Evolutionary conservation across 2,888 invertebrate genomes (phyloP), one percentile per base, ranked within the genome.

Genomic region (Galerucella nymphaeae): DNA sequence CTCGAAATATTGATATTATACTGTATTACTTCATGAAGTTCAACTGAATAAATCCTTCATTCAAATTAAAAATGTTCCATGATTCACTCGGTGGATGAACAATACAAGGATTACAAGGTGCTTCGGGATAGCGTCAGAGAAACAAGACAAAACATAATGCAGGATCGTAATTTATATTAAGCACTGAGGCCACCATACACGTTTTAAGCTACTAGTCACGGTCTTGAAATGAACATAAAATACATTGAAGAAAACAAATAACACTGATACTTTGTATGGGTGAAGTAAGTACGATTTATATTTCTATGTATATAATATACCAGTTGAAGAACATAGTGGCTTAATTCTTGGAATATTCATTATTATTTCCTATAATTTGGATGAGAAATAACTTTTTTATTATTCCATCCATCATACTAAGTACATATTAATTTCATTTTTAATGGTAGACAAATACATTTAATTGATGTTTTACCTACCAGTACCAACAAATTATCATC

Each of bases 61-160:
- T 30, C 61, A 61, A 61, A 61, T 38, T 42, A n/a, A 61, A 61
- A 61, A 61, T 42, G 41, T 38, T 30, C 23, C 38, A 16, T 61
- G 42, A 42, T 13, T 18, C 38, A 41, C 38, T 42, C 18, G 10
- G 18, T 42, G 18, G 9, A 62, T 59, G n/a, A 59, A 30, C 14
- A 59, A 59, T 62, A 62, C 45, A 41, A 50, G 67, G 59, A 67
- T 61, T 58, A 67, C 67, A 67, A 67, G 59, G 67, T 67, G 50
- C 67, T 59, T 67, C 48, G 20, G 20, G n/a, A 63, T 55, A 70
- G 63, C 63, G 70, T 70, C 63, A 48, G 57, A 70, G 70, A 70
- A 64, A 57, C 45, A 70, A 70, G 66, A 66, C 66, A 58, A 66
- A 67, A 67, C 59, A 50, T 67, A 61, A 38, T 50, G 45, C 59